A percentile compares a stretch with the other conserved stretches of the same genome.
phyloP scores from a whole-genome alignment of 1,140 invertebrate species.

The Apolygus lucorum region DNA sequence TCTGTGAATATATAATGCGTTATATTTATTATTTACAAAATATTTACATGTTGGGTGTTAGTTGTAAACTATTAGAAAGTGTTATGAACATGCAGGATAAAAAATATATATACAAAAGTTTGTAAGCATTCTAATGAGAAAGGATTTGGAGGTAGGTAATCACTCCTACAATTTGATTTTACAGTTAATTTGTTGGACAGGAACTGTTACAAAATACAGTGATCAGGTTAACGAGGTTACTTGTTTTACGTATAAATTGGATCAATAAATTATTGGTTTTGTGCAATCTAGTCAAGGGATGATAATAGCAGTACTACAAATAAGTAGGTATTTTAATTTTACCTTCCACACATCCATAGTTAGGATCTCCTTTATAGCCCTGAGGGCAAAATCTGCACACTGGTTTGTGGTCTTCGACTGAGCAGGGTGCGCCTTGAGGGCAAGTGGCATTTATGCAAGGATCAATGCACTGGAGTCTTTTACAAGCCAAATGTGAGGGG shows the following conservation, averaged over 20 bases:
- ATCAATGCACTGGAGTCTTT: conserved; percentile 81
- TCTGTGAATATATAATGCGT: conserved; percentile 30
- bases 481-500: conserved; percentile 70
- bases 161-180: too few relatives aligned
- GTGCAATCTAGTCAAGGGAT: neutral
- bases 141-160: too few relatives aligned
- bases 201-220: too few relatives aligned
- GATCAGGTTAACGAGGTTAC: too few relatives aligned
- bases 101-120: too few relatives aligned
- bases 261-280: neutral
- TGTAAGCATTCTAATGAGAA: too few relatives aligned
- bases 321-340: conserved; percentile 44
- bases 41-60: conserved; percentile 9
- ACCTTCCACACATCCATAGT: conserved; percentile 92
- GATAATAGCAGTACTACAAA: too few relatives aligned
- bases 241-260: too few relatives aligned
- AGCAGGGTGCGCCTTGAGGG: conserved; percentile 71
- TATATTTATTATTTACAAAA: conserved; percentile 15
- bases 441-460: conserved; percentile 73
- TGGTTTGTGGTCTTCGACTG: conserved; percentile 83
- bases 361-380: conserved; percentile 77
- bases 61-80: too few relatives aligned
- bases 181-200: too few relatives aligned
- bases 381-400: conserved; percentile 89
- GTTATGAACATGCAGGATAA: too few relatives aligned